Evolutionary conservation across 1,140 invertebrate genomes (phyloP).

Genomic region (Calephelis virginiensis): DNA sequence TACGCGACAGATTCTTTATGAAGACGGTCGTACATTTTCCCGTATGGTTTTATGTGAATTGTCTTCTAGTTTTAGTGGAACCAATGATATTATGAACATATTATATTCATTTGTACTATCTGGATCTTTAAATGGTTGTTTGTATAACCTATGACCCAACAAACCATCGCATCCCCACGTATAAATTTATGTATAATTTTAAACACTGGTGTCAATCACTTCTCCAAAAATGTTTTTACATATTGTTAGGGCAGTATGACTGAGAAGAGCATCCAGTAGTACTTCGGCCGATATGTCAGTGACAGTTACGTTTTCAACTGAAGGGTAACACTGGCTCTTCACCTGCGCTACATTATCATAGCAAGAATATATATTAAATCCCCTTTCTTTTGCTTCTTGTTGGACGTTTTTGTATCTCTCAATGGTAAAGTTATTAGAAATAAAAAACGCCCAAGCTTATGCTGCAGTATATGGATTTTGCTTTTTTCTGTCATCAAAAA

Average conservation of each 20-base stretch:
- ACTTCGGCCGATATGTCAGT: neutral
- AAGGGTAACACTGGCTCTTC: conserved; percentile 1
- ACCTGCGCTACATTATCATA: conserved; percentile 4
- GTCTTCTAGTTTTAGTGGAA: conserved; percentile 4
- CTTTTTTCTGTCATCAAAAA: too few relatives aligned
- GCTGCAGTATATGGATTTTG: too few relatives aligned
- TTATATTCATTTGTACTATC: conserved; percentile 1
- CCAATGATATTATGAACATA: conserved; percentile 6
- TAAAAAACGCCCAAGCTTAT: too few relatives aligned
- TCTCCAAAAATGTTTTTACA: conserved; percentile 7
- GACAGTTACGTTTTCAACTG: conserved; percentile 5
- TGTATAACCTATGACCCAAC: neutral
- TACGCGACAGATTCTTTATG: too few relatives aligned
- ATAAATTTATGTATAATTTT: conserved; percentile 4
- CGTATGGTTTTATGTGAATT: neutral
- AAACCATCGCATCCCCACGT: neutral
- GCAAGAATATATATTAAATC: conserved; percentile 7
- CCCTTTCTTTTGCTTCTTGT: conserved; percentile 9
- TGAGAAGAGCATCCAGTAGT: neutral
- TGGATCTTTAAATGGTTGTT: conserved; percentile 9
- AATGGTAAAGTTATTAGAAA: neutral
- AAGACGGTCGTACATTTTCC: conserved; percentile 5
- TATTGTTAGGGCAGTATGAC: conserved; percentile 3
- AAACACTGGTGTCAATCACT: conserved; percentile 4
- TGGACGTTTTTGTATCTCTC: neutral